Evolutionary conservation across 2,888 invertebrate genomes (phyloP).

Genomic region (Pterobdella sp.): DNA sequence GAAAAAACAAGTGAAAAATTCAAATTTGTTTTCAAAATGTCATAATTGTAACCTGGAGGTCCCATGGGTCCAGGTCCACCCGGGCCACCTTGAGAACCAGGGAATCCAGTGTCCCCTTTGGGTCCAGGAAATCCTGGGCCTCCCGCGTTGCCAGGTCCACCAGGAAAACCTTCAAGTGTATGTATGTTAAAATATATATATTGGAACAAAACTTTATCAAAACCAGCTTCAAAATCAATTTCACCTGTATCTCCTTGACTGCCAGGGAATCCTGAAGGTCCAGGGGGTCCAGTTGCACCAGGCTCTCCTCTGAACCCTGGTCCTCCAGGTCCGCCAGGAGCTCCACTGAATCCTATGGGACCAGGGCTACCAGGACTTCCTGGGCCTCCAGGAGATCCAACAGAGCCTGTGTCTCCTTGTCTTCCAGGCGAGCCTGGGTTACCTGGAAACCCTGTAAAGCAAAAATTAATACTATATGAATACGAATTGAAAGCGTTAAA

Average conservation of each 20-base stretch:
- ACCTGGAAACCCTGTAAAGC: neutral
- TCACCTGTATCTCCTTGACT: neutral
- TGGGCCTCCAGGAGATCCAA: neutral
- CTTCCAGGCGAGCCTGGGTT: neutral
- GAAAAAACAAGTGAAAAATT: neutral
- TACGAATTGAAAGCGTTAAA: neutral
- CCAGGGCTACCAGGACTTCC: neutral
- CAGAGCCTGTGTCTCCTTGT: constrained; percentile 4
- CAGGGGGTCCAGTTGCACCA: constrained; percentile 1
- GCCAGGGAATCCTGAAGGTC: neutral
- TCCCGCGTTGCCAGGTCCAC: neutral
- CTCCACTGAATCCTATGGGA: neutral
- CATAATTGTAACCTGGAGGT: neutral
- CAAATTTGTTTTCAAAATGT: neutral
- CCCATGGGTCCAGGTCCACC: neutral
- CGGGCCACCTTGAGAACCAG: constrained; percentile 1
- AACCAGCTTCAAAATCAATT: neutral
- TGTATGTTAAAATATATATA: neutral
- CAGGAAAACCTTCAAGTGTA: neutral
- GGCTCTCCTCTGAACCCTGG: neutral
- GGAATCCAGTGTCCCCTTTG: neutral
- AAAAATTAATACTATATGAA: neutral
- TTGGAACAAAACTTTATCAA: neutral
- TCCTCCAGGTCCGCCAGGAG: neutral
- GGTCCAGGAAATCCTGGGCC: neutral